phyloP scores from a whole-genome alignment of 2,797 vertebrate species.

The Melanotaenia pygmaea region DNA sequence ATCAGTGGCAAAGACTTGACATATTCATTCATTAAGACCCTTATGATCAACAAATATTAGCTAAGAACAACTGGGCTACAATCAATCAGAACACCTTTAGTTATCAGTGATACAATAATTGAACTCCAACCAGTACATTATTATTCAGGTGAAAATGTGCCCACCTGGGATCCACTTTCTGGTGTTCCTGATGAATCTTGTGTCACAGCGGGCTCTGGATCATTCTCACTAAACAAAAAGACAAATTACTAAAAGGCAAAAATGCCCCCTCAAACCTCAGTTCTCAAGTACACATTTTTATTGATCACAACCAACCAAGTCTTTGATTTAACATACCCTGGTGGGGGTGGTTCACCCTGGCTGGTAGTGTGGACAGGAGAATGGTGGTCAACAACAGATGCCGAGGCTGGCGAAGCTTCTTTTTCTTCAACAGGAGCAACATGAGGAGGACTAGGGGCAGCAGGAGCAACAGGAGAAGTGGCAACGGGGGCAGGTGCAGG shows the following conservation, averaged over 20 bases:
- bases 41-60: neutral
- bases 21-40: neutral
- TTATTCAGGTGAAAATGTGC: neutral
- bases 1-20: neutral
- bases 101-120: neutral
- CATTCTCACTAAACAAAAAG: slow-evolving; percentile 56
- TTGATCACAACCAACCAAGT: neutral
- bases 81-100: neutral
- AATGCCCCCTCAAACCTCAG: neutral
- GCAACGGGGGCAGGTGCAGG: slow-evolving; percentile 8
- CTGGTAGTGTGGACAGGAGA: slow-evolving; percentile 58
- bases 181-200: slow-evolving; percentile 37
- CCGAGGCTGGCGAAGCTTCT: slow-evolving; percentile 44
- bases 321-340: slow-evolving; percentile 58
- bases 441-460: slow-evolving; percentile 46
- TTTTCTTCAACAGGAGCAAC: slow-evolving; percentile 40
- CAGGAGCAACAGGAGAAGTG: slow-evolving; percentile 15
- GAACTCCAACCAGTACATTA: neutral
- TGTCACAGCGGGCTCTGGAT: slow-evolving; percentile 49
- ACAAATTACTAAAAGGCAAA: neutral
- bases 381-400: slow-evolving; percentile 47
- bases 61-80: neutral
- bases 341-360: slow-evolving; percentile 74
- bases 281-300: neutral
- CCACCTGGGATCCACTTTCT: slow-evolving; percentile 64